A percentile compares a stretch with the other conserved stretches of the same genome.
phyloP scores from a whole-genome alignment of 2,797 vertebrate genomes.

The Clamator glandarius region DNA sequence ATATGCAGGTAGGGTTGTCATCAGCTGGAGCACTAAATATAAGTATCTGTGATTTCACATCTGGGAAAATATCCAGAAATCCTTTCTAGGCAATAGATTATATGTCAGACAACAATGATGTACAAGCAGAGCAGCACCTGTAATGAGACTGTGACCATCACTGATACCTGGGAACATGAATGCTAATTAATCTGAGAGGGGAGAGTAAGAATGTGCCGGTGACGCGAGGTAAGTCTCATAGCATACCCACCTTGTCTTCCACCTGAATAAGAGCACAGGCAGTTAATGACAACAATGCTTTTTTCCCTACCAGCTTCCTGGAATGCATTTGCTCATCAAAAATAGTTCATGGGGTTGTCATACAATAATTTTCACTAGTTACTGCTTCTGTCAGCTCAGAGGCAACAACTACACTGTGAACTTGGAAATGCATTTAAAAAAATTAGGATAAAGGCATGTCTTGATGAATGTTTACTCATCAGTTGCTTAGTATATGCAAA shows the following conservation, averaged over 20 bases:
- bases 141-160: neutral
- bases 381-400: neutral
- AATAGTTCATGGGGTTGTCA: neutral
- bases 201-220: neutral
- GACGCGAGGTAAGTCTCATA: neutral
- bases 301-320: neutral
- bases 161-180: constrained; percentile 12
- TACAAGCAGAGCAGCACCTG: constrained; percentile 38
- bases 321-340: constrained; percentile 25
- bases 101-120: constrained; percentile 5
- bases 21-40: constrained; percentile 14
- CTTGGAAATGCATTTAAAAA: neutral
- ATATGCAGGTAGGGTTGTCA: neutral
- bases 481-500: constrained; percentile 23
- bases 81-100: constrained; percentile 45
- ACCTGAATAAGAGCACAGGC: neutral
- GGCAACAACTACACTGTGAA: neutral
- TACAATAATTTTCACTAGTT: neutral
- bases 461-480: constrained; percentile 23
- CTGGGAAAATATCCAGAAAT: constrained; percentile 62
- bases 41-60: constrained; percentile 33
- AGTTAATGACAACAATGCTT: neutral
- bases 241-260: neutral
- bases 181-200: constrained; percentile 30
- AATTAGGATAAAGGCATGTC: neutral